Conservation (phyloP, 2,113 vertebrate species). For the Eulemur rufifrons region DNA sequence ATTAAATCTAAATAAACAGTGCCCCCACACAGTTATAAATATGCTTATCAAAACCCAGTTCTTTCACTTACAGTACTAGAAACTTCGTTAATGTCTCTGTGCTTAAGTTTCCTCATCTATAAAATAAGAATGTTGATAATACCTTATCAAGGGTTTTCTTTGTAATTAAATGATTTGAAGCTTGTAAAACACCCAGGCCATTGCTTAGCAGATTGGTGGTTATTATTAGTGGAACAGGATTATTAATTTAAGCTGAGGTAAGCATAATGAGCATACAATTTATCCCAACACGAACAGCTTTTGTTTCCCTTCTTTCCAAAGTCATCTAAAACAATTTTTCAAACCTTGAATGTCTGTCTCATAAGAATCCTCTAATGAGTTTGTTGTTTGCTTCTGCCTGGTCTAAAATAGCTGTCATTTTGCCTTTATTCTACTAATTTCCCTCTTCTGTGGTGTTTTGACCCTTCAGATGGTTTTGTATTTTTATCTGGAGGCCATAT, state of each 20-base stretch:
- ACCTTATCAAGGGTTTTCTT: not conserved
- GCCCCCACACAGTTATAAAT: not conserved
- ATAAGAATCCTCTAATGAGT: not conserved
- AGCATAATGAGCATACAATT: conserved; percentile 30
- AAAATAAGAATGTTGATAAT: conserved; percentile 1
- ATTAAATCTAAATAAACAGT: not conserved
- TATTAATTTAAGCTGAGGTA: conserved; percentile 21
- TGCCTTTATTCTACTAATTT: conserved; percentile 51
- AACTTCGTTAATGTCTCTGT: not conserved
- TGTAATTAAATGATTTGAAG: conserved; percentile 13
- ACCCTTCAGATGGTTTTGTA: conserved; percentile 37
- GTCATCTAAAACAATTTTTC: conserved; percentile 9
- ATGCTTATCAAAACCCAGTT: not conserved
- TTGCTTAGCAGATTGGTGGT: not conserved
- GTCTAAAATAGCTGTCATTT: conserved; percentile 8
- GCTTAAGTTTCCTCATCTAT: not conserved
- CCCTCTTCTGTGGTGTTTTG: conserved; percentile 12
- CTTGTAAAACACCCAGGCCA: not conserved
- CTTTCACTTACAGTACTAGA: not conserved
- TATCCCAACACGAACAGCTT: not conserved
- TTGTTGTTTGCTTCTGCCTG: not conserved
- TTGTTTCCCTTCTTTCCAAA: conserved; percentile 28
- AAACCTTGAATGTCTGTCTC: not conserved
- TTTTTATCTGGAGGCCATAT: conserved; percentile 22
- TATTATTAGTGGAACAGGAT: not conserved